Base-by-base conservation (phyloP, 1,140 invertebrate genomes). In the Scaptomyza graminum region DNA sequence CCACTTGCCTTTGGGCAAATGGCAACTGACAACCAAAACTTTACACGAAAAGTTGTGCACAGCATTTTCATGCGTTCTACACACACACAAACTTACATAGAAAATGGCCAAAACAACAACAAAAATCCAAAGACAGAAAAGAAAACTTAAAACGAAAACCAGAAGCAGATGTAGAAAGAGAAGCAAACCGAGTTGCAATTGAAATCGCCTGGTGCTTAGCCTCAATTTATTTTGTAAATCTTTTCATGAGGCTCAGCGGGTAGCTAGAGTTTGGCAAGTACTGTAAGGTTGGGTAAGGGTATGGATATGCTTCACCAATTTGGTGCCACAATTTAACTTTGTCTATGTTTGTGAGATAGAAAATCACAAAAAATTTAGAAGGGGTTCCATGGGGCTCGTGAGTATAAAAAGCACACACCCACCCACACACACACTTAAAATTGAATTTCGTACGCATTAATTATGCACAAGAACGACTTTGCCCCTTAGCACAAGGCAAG, bases 151-250 rank as follows among this genome's bases (percentile, higher is more conserved):
- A 28, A 5, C 47, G 3, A 41, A 44, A 39, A 57, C 56, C n/a
- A 16, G 47, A 52, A 59, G 5, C 37, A n/a, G 8, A 11, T 11
- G 3, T 9, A 3, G 34, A 37, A 39, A 4, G 16, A 22, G 15
- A 43, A 55, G 16, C 54, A 57, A 52, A 44, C n/a, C 34, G 12
- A 34, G 6, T 37, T 56, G 46, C 59, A 81, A 76, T 76, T 73
- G 73, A 73, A 80, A 76, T 70, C 49, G 52, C 16, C 41, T 67
- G 73, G 41, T 80, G 61, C 37, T 70, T 56, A 64, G 44, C 63
- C 55, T 51, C 61, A 70, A 57, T 80, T 76, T 80, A 81, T 70
- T 81, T 73, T 54, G 9, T 28, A 74, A 74, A 79, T 74, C 66
- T 54, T 31, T 68, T 18, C 15, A 25, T 34, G 39, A 34, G 51